Conservation (phyloP, 2,888 invertebrate genomes). For the Caenorhabditis sp. region DNA sequence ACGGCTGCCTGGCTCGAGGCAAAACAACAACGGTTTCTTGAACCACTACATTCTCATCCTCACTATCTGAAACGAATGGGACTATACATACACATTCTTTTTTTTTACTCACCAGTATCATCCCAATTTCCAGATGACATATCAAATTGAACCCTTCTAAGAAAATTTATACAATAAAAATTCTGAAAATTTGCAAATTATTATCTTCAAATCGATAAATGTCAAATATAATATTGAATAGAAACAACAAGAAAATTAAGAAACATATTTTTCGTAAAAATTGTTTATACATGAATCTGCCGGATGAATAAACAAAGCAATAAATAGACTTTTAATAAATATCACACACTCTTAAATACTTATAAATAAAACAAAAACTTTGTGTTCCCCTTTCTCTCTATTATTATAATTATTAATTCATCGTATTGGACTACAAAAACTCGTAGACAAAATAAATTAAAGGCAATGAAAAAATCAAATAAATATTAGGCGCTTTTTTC, state of each 20-base stretch:
- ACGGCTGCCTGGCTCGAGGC: slow-evolving; percentile 52
- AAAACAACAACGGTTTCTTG: slow-evolving; percentile 56
- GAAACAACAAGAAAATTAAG: not conserved
- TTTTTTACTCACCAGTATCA: slow-evolving; percentile 32
- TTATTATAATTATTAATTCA: slow-evolving; percentile 15
- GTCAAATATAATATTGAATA: too few relatives aligned
- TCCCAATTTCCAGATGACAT: slow-evolving; percentile 40
- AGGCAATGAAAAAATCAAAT: not conserved
- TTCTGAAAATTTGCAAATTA: slow-evolving; percentile 10
- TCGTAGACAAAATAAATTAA: slow-evolving; percentile 22
- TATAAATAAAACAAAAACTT: not conserved
- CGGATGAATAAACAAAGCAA: slow-evolving; percentile 12
- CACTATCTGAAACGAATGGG: slow-evolving; percentile 42
- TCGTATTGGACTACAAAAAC: slow-evolving; percentile 26
- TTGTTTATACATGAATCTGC: slow-evolving; percentile 36
- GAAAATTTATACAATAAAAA: slow-evolving; percentile 11
- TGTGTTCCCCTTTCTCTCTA: not conserved
- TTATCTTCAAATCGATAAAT: slow-evolving; percentile 5
- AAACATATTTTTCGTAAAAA: slow-evolving; percentile 6
- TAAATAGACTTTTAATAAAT: slow-evolving; percentile 17
- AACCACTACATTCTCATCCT: slow-evolving; percentile 53
- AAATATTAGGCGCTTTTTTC: not conserved
- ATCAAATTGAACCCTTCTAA: slow-evolving; percentile 42
- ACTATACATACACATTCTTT: not conserved
- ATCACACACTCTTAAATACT: slow-evolving; percentile 35